Evolutionary conservation across 2,797 vertebrate genomes (phyloP), one percentile per base, ranked within the genome.

Genomic region (Loris lydekkerianus): DNA sequence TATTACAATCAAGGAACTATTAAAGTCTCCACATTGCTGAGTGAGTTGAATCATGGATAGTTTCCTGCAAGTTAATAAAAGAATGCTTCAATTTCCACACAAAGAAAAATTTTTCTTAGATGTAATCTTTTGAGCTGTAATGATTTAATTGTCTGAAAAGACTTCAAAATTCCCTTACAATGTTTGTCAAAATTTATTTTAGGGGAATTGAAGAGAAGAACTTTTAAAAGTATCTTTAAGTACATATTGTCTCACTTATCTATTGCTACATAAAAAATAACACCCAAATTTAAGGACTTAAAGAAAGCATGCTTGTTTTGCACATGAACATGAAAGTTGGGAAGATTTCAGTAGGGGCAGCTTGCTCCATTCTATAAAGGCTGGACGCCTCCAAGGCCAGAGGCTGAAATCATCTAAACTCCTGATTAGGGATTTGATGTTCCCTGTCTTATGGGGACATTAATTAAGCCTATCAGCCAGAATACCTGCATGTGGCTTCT

Each of bases 1-100:
- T 81, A 15, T 63, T 86, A 95, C 7, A 89, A 69, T 83, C 53
- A 87, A 78, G 72, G 90, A 95, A 21, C 37, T 21, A 78, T 67
- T 77, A 65, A 89, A 89, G 37, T 43, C 18, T 91, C 18, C 10
- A 49, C 81, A 34, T 82, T 85, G 61, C 40, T 78, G 46, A 73
- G 65, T 92, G n/a, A 94, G 63, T 29, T 29, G 46, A 86, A 87
- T 95, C 31, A 73, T 31, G 5, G 18, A 61, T 31, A 76, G 7
- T 77, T 92, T 53, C 29, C 2, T 88, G 4, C 10, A 82, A 95
- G 27, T 14, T 90, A 49, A 61, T 43, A 61, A 87, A 91, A 85
- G 14, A 87, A 65, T 17, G 61, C 29, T 87, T 20, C 25, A 77
- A n/a, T 85, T 93, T 82, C 18, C 6, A 85, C 14, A 49, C 13